Evolutionary conservation across 2,888 invertebrate genomes (phyloP).

Genomic region (Graphium colonna): DNA sequence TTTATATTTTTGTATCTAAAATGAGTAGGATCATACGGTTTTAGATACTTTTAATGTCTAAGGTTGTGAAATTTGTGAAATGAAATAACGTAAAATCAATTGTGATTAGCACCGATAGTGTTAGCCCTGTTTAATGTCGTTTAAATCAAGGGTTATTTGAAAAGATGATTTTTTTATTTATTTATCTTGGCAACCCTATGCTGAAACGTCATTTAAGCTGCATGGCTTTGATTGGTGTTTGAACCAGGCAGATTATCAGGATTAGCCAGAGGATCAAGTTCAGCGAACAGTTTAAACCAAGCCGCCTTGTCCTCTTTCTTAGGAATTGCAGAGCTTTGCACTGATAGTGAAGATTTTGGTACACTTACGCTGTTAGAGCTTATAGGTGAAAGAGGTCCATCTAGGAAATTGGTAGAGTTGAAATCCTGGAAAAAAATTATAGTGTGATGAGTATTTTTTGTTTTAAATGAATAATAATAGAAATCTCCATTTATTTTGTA

Average conservation of each 20-base stretch:
- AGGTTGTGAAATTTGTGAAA: neutral
- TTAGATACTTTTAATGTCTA: neutral
- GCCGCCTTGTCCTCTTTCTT: constrained; percentile 79
- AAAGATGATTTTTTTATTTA: neutral
- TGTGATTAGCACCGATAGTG: neutral
- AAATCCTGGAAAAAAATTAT: constrained; percentile 46
- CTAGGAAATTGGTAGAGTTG: constrained; percentile 41
- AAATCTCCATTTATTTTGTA: too few species aligned
- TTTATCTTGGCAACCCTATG: constrained; percentile 5
- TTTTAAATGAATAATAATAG: too few species aligned
- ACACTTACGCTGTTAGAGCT: constrained; percentile 22
- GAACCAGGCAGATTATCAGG: constrained; percentile 82
- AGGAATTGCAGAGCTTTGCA: constrained; percentile 43
- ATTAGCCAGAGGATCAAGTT: constrained; percentile 94
- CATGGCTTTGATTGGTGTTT: constrained; percentile 72
- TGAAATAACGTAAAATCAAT: neutral
- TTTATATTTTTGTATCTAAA: neutral
- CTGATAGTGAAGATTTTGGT: constrained; percentile 28
- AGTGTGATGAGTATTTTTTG: neutral
- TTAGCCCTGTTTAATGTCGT: neutral
- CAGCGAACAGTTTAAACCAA: constrained; percentile 96
- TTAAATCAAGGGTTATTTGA: neutral
- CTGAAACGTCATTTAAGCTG: constrained; percentile 53
- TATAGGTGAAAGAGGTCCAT: constrained; percentile 42
- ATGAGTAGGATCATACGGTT: neutral